Evolutionary conservation across 2,888 invertebrate species (phyloP).

Genomic region (Ecliptopera silaceata): DNA sequence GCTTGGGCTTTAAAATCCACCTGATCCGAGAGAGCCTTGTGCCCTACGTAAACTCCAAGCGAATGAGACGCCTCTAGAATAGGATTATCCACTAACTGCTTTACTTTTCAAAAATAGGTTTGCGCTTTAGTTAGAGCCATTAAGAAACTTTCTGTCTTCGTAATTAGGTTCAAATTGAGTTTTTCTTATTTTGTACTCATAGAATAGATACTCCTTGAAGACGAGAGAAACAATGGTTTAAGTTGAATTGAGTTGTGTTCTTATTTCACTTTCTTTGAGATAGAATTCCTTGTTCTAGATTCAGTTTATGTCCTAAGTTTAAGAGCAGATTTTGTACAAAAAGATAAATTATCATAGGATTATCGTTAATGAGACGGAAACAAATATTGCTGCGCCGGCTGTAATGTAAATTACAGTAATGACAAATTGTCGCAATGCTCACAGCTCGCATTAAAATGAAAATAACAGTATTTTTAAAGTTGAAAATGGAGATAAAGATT

Average conservation of each 20-base stretch:
- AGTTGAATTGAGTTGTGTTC: constrained; percentile 29
- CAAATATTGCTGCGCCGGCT: not conserved
- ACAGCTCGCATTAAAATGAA: not conserved
- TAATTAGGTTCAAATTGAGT: constrained; percentile 32
- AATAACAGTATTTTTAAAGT: not conserved
- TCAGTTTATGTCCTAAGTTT: constrained; percentile 22
- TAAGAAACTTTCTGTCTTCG: constrained; percentile 27
- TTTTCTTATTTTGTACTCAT: constrained; percentile 11
- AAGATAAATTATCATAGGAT: not conserved
- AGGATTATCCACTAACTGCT: constrained; percentile 60
- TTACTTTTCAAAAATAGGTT: constrained; percentile 52
- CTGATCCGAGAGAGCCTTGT: constrained; percentile 53
- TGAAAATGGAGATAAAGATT: not conserved
- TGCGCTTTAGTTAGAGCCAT: constrained; percentile 35
- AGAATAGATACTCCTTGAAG: constrained; percentile 8
- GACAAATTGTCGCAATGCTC: not conserved
- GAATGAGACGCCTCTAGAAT: constrained; percentile 61
- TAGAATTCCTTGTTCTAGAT: constrained; percentile 13
- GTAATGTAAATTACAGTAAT: not conserved
- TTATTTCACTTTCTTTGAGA: constrained; percentile 24
- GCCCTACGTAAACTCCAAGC: constrained; percentile 58
- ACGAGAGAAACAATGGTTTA: constrained; percentile 25
- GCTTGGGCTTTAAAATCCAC: constrained; percentile 48
- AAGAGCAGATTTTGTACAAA: constrained; percentile 4
- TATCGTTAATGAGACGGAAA: not conserved